A percentile compares a stretch with the other conserved stretches of the same genome.
Conservation (phyloP, 92 coral and sea anemone genomes). For the Porites divaricata region DNA sequence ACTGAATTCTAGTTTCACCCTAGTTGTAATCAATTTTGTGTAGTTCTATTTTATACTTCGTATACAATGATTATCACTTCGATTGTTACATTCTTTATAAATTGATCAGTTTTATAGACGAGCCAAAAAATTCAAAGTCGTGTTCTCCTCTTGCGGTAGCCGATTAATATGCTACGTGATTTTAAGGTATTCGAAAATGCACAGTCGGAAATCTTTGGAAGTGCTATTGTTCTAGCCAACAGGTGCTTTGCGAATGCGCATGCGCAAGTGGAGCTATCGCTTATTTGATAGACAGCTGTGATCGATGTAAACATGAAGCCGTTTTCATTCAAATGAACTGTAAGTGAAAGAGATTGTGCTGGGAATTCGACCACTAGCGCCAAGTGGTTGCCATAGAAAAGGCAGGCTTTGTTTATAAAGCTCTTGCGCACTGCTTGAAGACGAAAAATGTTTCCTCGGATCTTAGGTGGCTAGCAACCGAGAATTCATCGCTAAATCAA, state of each 20-base stretch:
- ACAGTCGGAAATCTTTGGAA: not conserved
- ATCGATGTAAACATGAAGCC: not conserved
- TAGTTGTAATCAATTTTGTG: no score
- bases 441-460: not conserved
- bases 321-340: slow-evolving; percentile 19
- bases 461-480: not conserved
- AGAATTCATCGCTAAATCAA: not conserved
- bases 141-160: not conserved
- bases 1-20: no score
- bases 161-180: not conserved
- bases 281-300: not conserved
- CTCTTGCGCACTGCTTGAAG: slow-evolving; percentile 1
- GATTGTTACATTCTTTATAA: no score
- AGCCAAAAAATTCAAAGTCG: no score
- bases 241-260: slow-evolving; percentile 26
- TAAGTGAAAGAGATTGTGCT: slow-evolving; percentile 7
- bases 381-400: slow-evolving; percentile 34
- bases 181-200: not conserved
- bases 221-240: not conserved
- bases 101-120: no score
- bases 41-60: no score
- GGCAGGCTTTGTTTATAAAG: slow-evolving; percentile 23
- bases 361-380: not conserved
- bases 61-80: no score
- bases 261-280: not conserved